A percentile compares a stretch with the other conserved stretches of the same genome.
phyloP scores from a whole-genome alignment of 2,113 vertebrate genomes.

The Lates calcarifer region DNA sequence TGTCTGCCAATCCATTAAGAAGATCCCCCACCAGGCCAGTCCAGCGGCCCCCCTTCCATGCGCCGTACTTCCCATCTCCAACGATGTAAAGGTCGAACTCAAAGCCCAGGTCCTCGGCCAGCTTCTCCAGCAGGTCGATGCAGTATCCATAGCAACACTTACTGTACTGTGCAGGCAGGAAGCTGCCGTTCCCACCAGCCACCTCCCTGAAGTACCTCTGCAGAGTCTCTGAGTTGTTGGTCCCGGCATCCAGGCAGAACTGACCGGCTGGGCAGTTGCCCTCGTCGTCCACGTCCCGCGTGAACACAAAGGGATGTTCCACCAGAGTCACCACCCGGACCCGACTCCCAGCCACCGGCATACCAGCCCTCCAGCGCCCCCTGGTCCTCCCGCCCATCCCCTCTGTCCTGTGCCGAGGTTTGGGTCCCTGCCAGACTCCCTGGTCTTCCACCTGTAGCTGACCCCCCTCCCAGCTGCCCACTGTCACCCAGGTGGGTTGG shows the following conservation, averaged over 20 bases:
- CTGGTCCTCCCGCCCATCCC: slow-evolving; percentile 41
- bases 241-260: slow-evolving; percentile 89
- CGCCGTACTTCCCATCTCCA: slow-evolving; percentile 92
- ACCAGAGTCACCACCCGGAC: slow-evolving; percentile 92
- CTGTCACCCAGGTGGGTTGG: slow-evolving; percentile 91
- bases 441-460: slow-evolving; percentile 86
- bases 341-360: slow-evolving; percentile 59
- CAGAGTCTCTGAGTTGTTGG: slow-evolving; percentile 85
- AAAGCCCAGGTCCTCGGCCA: slow-evolving; percentile 90
- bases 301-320: slow-evolving; percentile 94
- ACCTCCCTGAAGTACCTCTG: slow-evolving; percentile 85
- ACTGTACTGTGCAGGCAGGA: slow-evolving; percentile 76
- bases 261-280: slow-evolving; percentile 91
- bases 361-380: slow-evolving; percentile 68
- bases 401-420: slow-evolving; percentile 51
- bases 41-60: slow-evolving; percentile 91
- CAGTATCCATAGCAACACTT: slow-evolving; percentile 95
- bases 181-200: slow-evolving; percentile 77
- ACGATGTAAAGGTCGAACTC: slow-evolving; percentile 93
- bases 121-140: slow-evolving; percentile 91
- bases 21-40: slow-evolving; percentile 93
- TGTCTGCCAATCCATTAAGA: slow-evolving; percentile 88
- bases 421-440: slow-evolving; percentile 73
- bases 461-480: slow-evolving; percentile 88
- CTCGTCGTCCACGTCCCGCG: slow-evolving; percentile 89